Conservation (phyloP, 2,797 vertebrate species). For the Mionectes olivaceus region DNA sequence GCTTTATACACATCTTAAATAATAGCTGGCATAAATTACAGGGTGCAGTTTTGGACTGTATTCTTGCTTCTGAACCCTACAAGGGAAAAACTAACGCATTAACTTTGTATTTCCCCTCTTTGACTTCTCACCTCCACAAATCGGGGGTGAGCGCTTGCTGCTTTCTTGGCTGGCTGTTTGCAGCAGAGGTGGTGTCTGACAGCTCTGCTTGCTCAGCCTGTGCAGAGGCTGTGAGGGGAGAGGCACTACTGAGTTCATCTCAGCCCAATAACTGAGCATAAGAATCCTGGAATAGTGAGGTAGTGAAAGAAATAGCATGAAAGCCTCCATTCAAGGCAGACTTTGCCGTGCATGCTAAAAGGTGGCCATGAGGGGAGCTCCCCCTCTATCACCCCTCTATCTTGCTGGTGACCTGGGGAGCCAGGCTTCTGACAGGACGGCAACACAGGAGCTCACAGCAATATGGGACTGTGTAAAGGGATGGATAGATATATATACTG, state of each 20-base stretch:
- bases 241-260: neutral
- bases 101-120: neutral
- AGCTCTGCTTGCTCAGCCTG: fast-evolving
- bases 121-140: neutral
- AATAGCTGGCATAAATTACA: neutral
- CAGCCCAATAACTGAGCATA: neutral
- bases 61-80: neutral
- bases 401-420: neutral
- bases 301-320: neutral
- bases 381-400: neutral
- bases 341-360: neutral
- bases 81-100: neutral
- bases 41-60: neutral
- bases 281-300: neutral
- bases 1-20: neutral
- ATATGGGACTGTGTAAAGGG: neutral
- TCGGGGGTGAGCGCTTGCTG: fast-evolving
- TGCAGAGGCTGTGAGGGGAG: neutral
- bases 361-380: neutral
- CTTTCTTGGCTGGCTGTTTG: neutral
- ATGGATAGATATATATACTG: neutral
- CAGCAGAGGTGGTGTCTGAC: neutral
- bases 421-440: neutral
- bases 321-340: neutral
- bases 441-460: neutral